Evolutionary conservation across 2,888 invertebrate species (phyloP), one percentile per base, ranked within the genome.

Genomic region (Epirrhoe alternata): DNA sequence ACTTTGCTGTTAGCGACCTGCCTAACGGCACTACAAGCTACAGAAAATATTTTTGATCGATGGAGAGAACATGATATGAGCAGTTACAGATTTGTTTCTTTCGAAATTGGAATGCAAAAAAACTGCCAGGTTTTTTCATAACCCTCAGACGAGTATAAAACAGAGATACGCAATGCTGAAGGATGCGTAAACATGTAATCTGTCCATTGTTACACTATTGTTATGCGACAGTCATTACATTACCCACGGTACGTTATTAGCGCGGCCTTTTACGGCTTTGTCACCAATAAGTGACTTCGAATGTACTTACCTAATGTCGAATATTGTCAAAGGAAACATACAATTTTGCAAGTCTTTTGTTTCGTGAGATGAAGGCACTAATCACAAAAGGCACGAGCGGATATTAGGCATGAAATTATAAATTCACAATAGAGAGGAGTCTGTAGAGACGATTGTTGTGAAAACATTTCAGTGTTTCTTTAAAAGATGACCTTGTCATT

Each of bases 161-260:
- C 12, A 8, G 10, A 10, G 8, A 6, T 47, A 12, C 4, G 14
- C 5, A 16, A 16, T 16, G 47, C 47, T 16, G 16, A 47, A 6
- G 6, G 14, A 16, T 47, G 16, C 16, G 4, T 6, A 7, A 7
- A 14, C 16, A 16, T 47, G 47, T 47, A 47, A 16, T 16, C 16
- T 47, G 6, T 16, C 47, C 47, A 16, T 16, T 16, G 47, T 47
- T 16, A 47, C 47, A 47, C 47, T 47, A 66, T 69, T 72, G 71
- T 71, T 50, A 53, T 31, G 49, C 30, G 12, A 16, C 31, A 55
- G 52, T 42, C 17, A 38, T 16, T 35, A 61, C 17, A 38, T 16
- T 35, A 61, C 56, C 33, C 45, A 52, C 61, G 50, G n/a, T 57
- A 16, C 47, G 47, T 59, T 64, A 55, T 60, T 56, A 68, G 16